Conservation (phyloP, 2,113 vertebrate species). For the Phylloscopus trochiloides region DNA sequence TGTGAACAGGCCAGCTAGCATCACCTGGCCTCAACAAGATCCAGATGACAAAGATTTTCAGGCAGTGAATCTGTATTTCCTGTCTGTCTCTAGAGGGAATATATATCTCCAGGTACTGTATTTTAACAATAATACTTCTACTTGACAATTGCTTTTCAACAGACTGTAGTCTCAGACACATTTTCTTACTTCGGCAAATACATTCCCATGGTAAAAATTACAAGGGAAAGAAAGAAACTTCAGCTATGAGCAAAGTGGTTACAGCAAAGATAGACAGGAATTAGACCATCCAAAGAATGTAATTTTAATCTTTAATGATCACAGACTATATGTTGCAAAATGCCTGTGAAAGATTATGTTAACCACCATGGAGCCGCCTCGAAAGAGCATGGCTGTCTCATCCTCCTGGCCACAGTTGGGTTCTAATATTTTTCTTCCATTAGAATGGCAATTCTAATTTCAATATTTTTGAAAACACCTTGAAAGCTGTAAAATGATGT, state of each 20-base stretch:
- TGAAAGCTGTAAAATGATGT: not conserved
- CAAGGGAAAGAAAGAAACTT: not conserved
- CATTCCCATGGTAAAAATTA: not conserved
- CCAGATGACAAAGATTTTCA: not conserved
- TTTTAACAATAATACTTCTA: not conserved
- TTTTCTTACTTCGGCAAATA: not conserved
- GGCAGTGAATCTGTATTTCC: not conserved
- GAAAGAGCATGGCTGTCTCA: not conserved
- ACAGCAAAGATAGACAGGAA: not conserved
- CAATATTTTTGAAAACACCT: not conserved
- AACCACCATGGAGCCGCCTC: not conserved
- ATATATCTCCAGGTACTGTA: not conserved
- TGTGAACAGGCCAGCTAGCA: not conserved
- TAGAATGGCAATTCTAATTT: not conserved
- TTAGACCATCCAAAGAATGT: not conserved
- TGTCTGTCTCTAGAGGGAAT: not conserved
- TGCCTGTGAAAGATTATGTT: not conserved
- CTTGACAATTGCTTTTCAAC: not conserved
- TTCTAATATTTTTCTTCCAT: not conserved
- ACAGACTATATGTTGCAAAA: not conserved
- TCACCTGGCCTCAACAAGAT: not conserved
- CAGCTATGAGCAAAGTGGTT: not conserved
- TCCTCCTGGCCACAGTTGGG: not conserved
- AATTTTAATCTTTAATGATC: not conserved
- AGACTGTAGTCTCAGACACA: not conserved